Evolutionary conservation across 2,888 invertebrate genomes (phyloP).

Genomic region (Andricus curvator): DNA sequence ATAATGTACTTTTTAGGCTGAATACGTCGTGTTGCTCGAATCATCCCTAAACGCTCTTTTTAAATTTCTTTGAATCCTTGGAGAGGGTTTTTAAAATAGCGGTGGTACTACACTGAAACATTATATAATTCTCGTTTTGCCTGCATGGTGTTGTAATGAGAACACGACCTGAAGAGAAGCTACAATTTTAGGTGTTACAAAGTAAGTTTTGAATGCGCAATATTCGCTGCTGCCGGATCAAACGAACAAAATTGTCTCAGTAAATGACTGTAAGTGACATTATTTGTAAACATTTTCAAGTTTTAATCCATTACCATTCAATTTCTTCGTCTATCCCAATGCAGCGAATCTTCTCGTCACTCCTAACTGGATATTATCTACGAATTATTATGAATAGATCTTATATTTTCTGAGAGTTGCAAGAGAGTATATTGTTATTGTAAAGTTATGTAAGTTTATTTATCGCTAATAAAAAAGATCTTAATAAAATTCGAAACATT

Average conservation of each 20-base stretch:
- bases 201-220: conserved; percentile 21
- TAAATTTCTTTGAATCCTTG: neutral
- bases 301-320: neutral
- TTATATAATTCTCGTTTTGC: conserved; percentile 26
- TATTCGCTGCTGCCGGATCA: neutral
- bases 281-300: conserved; percentile 4
- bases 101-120: neutral
- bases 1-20: neutral
- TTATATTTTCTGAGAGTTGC: conserved; percentile 76
- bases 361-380: conserved; percentile 55
- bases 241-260: neutral
- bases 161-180: conserved; percentile 32
- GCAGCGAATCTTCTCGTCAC: conserved; percentile 19
- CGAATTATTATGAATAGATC: conserved; percentile 71
- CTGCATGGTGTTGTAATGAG: conserved; percentile 21
- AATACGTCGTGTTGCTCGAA: conserved; percentile 31
- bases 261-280: neutral
- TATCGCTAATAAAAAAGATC: conserved; percentile 77
- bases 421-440: conserved; percentile 75
- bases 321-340: neutral
- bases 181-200: conserved; percentile 17
- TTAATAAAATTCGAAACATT: conserved; percentile 53
- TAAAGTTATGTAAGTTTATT: conserved; percentile 78
- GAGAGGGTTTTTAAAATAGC: neutral
- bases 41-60: neutral